Percentiles rank a stretch among this genome's conserved stretches.
Evolutionary conservation across 2,797 vertebrate genomes (phyloP).

Genomic region (Luscinia megarhynchos): DNA sequence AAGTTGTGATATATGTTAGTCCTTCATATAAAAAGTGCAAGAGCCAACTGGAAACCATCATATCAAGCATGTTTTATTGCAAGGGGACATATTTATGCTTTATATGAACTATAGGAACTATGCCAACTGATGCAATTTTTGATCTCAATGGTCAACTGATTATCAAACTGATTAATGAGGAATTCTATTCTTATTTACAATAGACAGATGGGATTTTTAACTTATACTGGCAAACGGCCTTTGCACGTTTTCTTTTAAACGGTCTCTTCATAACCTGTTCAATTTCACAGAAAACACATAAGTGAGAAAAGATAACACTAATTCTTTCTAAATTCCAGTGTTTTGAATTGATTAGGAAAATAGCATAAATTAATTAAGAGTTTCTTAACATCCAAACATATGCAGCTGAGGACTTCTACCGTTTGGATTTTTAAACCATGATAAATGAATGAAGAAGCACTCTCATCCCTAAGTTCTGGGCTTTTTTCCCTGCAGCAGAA

Average conservation of each 20-base stretch:
- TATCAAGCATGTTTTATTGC: conserved; percentile 60
- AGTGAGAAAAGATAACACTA: not conserved
- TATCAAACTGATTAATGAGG: conserved; percentile 44
- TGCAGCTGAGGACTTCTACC: not conserved
- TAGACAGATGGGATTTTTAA: conserved; percentile 34
- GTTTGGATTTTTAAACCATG: not conserved
- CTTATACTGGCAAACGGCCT: conserved; percentile 16
- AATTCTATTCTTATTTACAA: conserved; percentile 31
- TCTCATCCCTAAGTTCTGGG: not conserved
- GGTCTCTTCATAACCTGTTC: not conserved
- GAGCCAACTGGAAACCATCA: conserved; percentile 68
- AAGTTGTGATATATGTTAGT: conserved; percentile 69
- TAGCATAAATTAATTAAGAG: not conserved
- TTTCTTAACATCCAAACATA: not conserved
- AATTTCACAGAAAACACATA: not conserved
- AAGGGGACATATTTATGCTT: conserved; percentile 41
- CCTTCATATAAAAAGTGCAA: conserved; percentile 65
- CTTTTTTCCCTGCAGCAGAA: not conserved
- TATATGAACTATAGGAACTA: conserved; percentile 42
- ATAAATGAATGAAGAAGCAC: not conserved
- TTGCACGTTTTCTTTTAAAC: not conserved
- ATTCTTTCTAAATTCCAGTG: not conserved
- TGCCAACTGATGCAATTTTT: conserved; percentile 42
- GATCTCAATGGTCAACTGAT: conserved; percentile 23
- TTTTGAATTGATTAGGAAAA: not conserved